A percentile compares a stretch with the other conserved stretches of the same genome.
Evolutionary conservation across 1,140 invertebrate genomes (phyloP).

Genomic region (Drosophila tropicalis): DNA sequence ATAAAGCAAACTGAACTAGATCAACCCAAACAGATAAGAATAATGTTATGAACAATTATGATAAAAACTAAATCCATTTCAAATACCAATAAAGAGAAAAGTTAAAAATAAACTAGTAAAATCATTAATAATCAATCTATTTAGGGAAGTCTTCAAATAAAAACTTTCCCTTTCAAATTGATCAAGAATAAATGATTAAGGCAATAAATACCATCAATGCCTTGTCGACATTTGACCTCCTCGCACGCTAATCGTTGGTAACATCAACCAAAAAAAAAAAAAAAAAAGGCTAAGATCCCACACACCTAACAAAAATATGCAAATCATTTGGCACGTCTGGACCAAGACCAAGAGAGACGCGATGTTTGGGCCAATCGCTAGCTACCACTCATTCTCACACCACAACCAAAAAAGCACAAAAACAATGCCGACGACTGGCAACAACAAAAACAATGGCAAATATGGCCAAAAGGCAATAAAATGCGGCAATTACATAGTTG

Average conservation of each 20-base stretch:
- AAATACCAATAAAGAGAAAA: too few relatives aligned
- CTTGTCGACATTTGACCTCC: constrained; percentile 7
- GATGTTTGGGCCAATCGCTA: constrained; percentile 7
- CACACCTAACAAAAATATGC: constrained; percentile 55
- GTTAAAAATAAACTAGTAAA: too few relatives aligned
- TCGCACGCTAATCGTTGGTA: constrained; percentile 5
- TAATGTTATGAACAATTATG: too few relatives aligned
- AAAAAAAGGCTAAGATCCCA: constrained; percentile 50
- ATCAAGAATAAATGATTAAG: constrained; percentile 7
- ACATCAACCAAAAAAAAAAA: not conserved
- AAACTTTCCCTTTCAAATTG: not conserved
- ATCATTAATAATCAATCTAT: too few relatives aligned
- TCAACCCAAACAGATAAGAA: too few relatives aligned
- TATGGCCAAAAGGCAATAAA: constrained; percentile 66
- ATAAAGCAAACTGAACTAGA: too few relatives aligned
- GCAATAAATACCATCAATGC: constrained; percentile 8
- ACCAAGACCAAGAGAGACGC: constrained; percentile 27
- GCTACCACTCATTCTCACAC: constrained; percentile 57
- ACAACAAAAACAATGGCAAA: constrained; percentile 26
- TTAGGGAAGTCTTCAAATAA: too few relatives aligned
- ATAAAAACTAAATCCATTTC: too few relatives aligned
- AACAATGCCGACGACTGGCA: constrained; percentile 20
- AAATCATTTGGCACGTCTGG: constrained; percentile 62
- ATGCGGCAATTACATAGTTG: constrained; percentile 72
- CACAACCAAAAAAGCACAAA: constrained; percentile 28